Evolutionary conservation across 2,797 vertebrate genomes (phyloP), one percentile per base, ranked within the genome.

Genomic region (Siniperca scherzeri): DNA sequence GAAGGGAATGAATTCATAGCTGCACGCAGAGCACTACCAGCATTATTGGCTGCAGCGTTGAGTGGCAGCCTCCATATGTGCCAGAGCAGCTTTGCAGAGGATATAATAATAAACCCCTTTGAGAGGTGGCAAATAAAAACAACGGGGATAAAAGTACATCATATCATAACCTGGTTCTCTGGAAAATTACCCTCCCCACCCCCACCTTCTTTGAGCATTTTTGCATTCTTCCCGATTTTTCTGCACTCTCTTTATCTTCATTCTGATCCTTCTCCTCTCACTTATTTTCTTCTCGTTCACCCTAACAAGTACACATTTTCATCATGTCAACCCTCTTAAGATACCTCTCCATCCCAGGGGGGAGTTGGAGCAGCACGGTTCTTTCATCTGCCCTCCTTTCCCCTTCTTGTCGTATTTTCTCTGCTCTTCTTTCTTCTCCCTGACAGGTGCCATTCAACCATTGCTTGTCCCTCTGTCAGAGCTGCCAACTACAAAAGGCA

Each of bases 61-160:
- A 95, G 91, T 95, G 94, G 92, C 93, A 94, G 92, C 89, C 87
- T 87, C 88, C 87, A 87, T 93, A 89, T 92, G 91, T 86, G 90
- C 88, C 77, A 2, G 65, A 82, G 85, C 79, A 75, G 86, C 91
- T 88, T 91, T 85, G 81, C 82, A 56, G 80, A 77, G 88, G 85
- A 93, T 90, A 91, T 91, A 92, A 93, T 93, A 93, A 94, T 94
- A 93, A 93, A 93, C 78, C 83, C 74, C 82, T 44, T 81, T 68
- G 85, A 90, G 89, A 89, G 87, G 85, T 89, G 84, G 89, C 87
- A 94, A 93, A 95, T 94, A 90, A 93, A 93, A 92, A 93, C 91
- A 92, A 91, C 90, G 75, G 65, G 79, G 71, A 91, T 91, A 83
- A 81, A 89, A 90, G 89, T 87, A 86, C 83, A 89, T 89, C 83